Conservation (phyloP, 1,140 invertebrate species). For the Cheumatopsyche charites region DNA sequence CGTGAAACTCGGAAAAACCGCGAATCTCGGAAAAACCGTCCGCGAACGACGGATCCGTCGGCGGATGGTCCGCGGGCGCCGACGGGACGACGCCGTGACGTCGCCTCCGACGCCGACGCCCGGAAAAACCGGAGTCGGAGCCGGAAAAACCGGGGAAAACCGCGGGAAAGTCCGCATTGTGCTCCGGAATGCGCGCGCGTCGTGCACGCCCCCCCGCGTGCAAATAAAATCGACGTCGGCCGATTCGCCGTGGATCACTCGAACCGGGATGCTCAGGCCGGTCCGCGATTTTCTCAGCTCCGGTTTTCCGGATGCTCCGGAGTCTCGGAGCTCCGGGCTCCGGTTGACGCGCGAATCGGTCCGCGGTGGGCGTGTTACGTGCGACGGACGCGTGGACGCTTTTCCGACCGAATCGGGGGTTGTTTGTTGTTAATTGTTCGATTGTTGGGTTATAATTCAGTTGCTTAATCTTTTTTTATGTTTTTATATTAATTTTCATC, state of each 20-base stretch:
- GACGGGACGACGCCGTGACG: too few relatives aligned
- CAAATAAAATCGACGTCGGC: background rate
- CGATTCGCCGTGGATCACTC: too few relatives aligned
- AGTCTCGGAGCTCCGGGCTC: background rate
- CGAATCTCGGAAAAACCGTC: background rate
- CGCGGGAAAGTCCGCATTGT: background rate
- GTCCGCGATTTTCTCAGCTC: too few relatives aligned
- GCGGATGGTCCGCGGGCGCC: too few relatives aligned
- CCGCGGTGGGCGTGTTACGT: background rate
- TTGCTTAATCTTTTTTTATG: too few relatives aligned
- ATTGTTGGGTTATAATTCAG: background rate
- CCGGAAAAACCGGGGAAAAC: background rate
- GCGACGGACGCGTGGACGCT: background rate
- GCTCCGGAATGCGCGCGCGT: background rate
- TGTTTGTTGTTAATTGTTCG: background rate
- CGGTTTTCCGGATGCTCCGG: too few relatives aligned
- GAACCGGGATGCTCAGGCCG: too few relatives aligned
- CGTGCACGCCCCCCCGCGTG: background rate
- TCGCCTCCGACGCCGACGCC: background rate
- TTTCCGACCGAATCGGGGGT: background rate
- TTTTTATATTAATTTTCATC: too few relatives aligned
- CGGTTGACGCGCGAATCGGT: background rate
- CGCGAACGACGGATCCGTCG: background rate
- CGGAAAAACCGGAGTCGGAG: too few relatives aligned
- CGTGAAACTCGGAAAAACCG: slow-evolving; percentile 1